These are phyloP conservation scores for Agriotes lineatus DNA, from an alignment of 2,888 invertebrate species.

Conservation along the genomic window DNA sequence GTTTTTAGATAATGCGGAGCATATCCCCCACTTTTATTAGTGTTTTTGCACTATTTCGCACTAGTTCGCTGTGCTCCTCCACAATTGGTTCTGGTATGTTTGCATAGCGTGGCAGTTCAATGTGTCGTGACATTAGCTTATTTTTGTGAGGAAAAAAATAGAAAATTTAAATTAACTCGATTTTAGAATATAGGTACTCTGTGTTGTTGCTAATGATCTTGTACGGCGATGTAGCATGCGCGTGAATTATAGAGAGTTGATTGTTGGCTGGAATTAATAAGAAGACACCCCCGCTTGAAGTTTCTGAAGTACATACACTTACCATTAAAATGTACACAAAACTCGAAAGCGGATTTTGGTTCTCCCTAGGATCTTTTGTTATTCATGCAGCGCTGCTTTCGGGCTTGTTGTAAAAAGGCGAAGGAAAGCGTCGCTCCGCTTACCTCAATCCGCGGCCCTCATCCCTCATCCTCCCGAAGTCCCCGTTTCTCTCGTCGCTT, in stretches of 20 bases:
- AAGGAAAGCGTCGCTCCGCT: conserved; percentile 45
- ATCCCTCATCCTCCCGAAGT: conserved; percentile 44
- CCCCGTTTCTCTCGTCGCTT: conserved; percentile 47
- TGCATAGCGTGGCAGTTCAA: too few relatives aligned
- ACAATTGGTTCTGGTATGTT: too few relatives aligned
- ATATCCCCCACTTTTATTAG: too few relatives aligned
- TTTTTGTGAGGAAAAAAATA: too few relatives aligned
- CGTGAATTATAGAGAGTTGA: not conserved
- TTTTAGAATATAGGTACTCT: too few relatives aligned
- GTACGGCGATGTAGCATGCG: not conserved
- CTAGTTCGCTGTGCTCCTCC: too few relatives aligned
- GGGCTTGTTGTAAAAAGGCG: conserved; percentile 57
- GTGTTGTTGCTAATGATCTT: too few relatives aligned
- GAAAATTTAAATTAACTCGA: too few relatives aligned
- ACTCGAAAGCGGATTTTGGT: conserved; percentile 58
- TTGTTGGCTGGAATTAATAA: conserved; percentile 11
- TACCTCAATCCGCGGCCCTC: conserved; percentile 47
- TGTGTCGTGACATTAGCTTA: too few relatives aligned
- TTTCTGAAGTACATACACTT: conserved; percentile 28
- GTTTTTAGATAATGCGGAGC: too few relatives aligned
- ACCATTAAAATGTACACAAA: conserved; percentile 57
- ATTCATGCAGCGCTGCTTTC: conserved; percentile 62
- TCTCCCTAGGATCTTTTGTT: conserved; percentile 59
- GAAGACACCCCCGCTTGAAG: not conserved
- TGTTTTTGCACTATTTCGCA: too few relatives aligned